Evolutionary conservation across 2,113 vertebrate genomes (phyloP), one percentile per base, ranked within the genome.

Genomic region (Chionis minor): DNA sequence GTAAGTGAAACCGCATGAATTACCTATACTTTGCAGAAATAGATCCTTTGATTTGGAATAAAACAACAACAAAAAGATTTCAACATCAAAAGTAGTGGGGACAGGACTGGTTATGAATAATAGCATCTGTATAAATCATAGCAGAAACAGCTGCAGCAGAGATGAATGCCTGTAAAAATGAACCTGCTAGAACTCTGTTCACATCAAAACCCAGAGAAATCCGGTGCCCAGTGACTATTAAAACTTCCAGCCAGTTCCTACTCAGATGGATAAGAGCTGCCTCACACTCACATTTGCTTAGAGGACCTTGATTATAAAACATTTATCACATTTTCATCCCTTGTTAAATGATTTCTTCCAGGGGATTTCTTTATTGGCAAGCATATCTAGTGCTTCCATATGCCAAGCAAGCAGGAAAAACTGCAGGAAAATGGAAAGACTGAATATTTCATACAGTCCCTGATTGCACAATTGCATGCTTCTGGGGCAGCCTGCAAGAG

Each of bases 321-420:
- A 95, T 96, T 96, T 94, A 92, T 92, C 92, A 92, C 33, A 8
- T 86, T 88, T 95, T 91, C 80, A 83, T 77, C 92, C 72, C 83
- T 51, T 91, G 91, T 86, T 94, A 94, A 83, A 94, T 83, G 35
- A 94, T 91, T 81, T 88, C 88, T 94, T 96, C 67, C 86, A 78
- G 72, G 63, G 88, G 94, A 94, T 55, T 27, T 94, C 83, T 91
- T 88, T 35, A 78, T 58, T 94, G 92, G 94, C 92, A 90, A 73
- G 92, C 63, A 6, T 32, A 90, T 49, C 75, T 66, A 74, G 45
- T 14, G 45, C 54, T 88, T 92, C 96, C 94, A 88, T 88, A 92
- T 91, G 94, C 80, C 86, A 88, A 61, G 72, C 70, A 67, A 77
- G 80, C 59, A 80, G 91, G 75, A 62, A 84, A 93, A 88, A 51